Base-by-base conservation (phyloP, 2,113 vertebrate species). In the Mastomys natalensis region DNA sequence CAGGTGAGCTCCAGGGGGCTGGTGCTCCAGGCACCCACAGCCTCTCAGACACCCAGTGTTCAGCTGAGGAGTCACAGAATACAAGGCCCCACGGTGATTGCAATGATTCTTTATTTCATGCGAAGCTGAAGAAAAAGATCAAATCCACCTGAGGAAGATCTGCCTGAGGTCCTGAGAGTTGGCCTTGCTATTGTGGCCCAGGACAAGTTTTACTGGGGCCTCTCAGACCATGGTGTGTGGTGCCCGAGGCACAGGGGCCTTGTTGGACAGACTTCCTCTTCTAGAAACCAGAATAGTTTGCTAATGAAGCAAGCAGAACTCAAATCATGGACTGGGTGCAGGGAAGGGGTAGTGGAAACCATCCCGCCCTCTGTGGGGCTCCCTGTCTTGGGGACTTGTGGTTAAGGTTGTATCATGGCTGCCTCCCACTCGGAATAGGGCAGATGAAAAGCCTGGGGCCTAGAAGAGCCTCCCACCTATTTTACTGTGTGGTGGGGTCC, bases 81-180 rank as follows among this genome's bases (percentile, higher is more conserved):
- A 4, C 1, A 0, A 45, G 29, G 24, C 80, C 43, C 66, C 53
- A 40, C 45, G 26, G 29, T 70, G 86, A 90, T 73, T 96, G 92
- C 94, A 78, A 91, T 9, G 17, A 11, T 15, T 77, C 26, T 98
- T 98, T 97, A 97, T 98, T 97, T 24, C 31, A n/a, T 80, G 97
- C 89, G 80, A 97, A 96, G 96, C 96, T 81, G 62, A 95, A 73
- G 78, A 85, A 95, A 81, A 0, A 34, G 22, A 62, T 84, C n/a
- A 80, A 55, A 77, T 43, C 68, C 94, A 90, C 93, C 15, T 64
- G 22, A 62, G 90, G 93, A 66, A 58, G 74, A 22, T 26, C 90
- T 62, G 37, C 78, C 45, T 45, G 74, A 5, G 92, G 90, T 85
- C 43, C 29, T 6, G 2, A 43, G 37, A 37, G 72, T 73, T 26